These are phyloP conservation scores for Diglossa cyanea DNA, from an alignment of 2,797 vertebrate genomes.

Conservation along the genomic window DNA sequence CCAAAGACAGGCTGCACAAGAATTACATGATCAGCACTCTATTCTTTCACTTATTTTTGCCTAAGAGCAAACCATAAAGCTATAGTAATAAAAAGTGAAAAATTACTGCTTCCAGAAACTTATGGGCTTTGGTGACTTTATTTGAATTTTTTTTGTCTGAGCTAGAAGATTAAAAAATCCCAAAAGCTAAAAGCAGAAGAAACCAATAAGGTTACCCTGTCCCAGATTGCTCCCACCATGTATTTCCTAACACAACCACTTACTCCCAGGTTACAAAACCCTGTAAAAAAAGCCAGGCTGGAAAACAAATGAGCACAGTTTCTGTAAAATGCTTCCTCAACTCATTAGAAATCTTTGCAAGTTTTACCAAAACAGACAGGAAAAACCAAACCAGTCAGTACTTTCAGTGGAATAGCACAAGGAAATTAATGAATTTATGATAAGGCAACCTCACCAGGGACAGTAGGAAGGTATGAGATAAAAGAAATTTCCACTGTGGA, in stretches of 20 bases:
- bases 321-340: neutral
- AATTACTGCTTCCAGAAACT: neutral
- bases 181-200: neutral
- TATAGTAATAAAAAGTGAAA: constrained; percentile 21
- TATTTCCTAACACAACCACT: neutral
- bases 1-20: neutral
- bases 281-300: neutral
- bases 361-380: neutral
- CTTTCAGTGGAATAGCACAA: neutral
- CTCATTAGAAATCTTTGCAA: neutral
- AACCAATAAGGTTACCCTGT: neutral
- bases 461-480: neutral
- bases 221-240: neutral
- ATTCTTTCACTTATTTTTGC: constrained; percentile 15
- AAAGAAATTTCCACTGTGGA: neutral
- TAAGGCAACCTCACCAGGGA: neutral
- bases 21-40: constrained; percentile 1
- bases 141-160: neutral
- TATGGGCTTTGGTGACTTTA: neutral
- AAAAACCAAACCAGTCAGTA: neutral
- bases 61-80: constrained; percentile 12
- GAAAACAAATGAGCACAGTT: neutral
- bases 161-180: neutral
- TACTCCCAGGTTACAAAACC: neutral
- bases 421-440: neutral